Percentiles rank a stretch among this genome's conserved stretches.
Evolutionary conservation across 2,888 invertebrate genomes (phyloP).

Genomic region (Thalpophila matura): DNA sequence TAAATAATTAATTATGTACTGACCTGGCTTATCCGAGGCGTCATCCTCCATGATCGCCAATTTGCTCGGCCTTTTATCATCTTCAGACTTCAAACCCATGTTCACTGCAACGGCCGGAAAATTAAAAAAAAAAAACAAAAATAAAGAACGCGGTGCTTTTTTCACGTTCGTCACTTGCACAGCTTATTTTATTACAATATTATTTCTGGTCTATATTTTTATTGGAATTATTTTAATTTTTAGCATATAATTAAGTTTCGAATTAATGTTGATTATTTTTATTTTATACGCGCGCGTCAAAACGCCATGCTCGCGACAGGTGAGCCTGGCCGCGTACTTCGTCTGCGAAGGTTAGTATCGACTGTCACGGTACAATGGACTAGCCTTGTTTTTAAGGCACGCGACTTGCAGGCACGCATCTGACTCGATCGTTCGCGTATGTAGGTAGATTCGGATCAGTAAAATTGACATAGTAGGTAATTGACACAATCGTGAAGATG

Average conservation of each 20-base stretch:
- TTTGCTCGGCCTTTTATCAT: conserved; percentile 87
- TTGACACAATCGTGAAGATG: conserved; percentile 49
- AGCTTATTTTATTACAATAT: conserved; percentile 4
- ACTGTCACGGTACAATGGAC: conserved; percentile 81
- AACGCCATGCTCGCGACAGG: conserved; percentile 73
- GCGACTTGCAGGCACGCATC: conserved; percentile 70
- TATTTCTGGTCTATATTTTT: conserved; percentile 12
- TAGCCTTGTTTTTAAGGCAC: conserved; percentile 85
- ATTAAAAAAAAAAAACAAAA: conserved; percentile 60
- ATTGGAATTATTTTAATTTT: conserved; percentile 8
- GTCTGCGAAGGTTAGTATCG: conserved; percentile 80
- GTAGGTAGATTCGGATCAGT: conserved; percentile 67
- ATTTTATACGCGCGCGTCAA: conserved; percentile 76
- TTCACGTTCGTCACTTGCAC: conserved; percentile 59
- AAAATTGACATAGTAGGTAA: conserved; percentile 75
- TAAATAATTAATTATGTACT: conserved; percentile 65
- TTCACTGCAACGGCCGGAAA: conserved; percentile 73
- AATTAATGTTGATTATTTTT: conserved; percentile 56
- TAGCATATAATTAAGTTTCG: conserved; percentile 17
- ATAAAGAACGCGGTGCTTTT: conserved; percentile 56
- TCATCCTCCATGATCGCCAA: conserved; percentile 89
- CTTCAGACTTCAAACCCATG: conserved; percentile 88
- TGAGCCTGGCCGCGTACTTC: conserved; percentile 73
- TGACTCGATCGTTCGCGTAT: conserved; percentile 55
- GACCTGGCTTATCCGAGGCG: conserved; percentile 80